Evolutionary conservation across 2,888 invertebrate genomes (phyloP).

Genomic region (Elgonia sp.): DNA sequence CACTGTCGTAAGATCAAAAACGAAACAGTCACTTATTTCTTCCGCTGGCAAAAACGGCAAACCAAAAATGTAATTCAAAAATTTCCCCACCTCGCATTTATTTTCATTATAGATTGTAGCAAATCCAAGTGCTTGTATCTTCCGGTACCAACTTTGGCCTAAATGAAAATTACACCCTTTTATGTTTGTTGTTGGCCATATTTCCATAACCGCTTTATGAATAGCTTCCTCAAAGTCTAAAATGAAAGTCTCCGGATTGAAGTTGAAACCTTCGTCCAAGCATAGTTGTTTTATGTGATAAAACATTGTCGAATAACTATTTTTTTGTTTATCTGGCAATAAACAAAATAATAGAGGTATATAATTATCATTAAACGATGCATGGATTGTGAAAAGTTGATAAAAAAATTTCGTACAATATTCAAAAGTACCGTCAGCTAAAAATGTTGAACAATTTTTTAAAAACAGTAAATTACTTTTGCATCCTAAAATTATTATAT

Average conservation of each 20-base stretch:
- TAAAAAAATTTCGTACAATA: constrained; percentile 40
- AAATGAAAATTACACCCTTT: constrained; percentile 32
- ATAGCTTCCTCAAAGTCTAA: constrained; percentile 38
- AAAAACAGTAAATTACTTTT: constrained; percentile 17
- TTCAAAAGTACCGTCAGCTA: constrained; percentile 43
- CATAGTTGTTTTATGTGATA: neutral
- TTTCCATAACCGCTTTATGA: constrained; percentile 6
- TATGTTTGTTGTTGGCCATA: constrained; percentile 11
- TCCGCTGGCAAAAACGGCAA: constrained; percentile 22
- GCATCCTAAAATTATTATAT: constrained; percentile 38
- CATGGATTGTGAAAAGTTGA: constrained; percentile 40
- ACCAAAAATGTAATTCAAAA: constrained; percentile 34
- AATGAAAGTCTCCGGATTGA: constrained; percentile 6
- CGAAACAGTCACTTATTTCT: constrained; percentile 20
- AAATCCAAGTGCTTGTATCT: constrained; percentile 20
- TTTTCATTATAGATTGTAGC: neutral
- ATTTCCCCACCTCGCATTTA: constrained; percentile 8
- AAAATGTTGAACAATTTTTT: neutral
- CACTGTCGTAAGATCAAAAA: too few relatives aligned
- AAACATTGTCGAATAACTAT: constrained; percentile 12
- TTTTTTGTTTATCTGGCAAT: constrained; percentile 34
- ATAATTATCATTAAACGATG: constrained; percentile 15
- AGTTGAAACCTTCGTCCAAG: neutral
- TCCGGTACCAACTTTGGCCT: constrained; percentile 39
- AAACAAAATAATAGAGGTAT: constrained; percentile 34